Evolutionary conservation across 2,888 invertebrate genomes (phyloP).

Genomic region (Zele albiditarsus): DNA sequence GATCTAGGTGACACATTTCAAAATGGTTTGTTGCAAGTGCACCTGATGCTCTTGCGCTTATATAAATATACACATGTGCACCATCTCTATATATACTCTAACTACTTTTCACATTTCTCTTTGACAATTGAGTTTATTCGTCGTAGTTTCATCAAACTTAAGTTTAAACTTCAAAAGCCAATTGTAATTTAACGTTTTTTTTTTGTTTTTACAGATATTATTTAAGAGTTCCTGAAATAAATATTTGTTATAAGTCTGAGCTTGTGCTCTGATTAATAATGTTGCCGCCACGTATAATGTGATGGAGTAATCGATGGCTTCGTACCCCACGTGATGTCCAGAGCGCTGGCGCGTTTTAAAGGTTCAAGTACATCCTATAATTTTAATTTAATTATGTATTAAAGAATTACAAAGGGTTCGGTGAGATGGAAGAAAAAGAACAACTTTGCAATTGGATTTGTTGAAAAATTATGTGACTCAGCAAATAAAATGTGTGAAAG

Average conservation of each 20-base stretch:
- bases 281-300: slow-evolving; percentile 14
- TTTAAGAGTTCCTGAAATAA: slow-evolving; percentile 9
- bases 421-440: too few relatives aligned
- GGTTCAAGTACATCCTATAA: background rate
- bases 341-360: background rate
- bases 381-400: background rate
- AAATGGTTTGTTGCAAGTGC: slow-evolving; percentile 19
- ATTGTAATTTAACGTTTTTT: too few relatives aligned
- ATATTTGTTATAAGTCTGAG: slow-evolving; percentile 2
- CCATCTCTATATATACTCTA: background rate
- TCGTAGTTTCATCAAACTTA: background rate
- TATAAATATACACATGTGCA: background rate
- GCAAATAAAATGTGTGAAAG: too few relatives aligned
- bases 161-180: slow-evolving; percentile 15
- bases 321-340: background rate
- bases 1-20: slow-evolving; percentile 18
- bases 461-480: too few relatives aligned
- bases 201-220: background rate
- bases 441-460: too few relatives aligned
- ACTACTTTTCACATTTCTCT: background rate
- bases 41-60: slow-evolving; percentile 18
- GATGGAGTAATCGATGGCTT: slow-evolving; percentile 11
- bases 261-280: slow-evolving; percentile 12
- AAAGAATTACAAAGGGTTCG: background rate
- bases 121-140: slow-evolving; percentile 20